Evolutionary conservation across 2,888 invertebrate species (phyloP), one percentile per base, ranked within the genome.

Genomic region (Eilema sororculum): DNA sequence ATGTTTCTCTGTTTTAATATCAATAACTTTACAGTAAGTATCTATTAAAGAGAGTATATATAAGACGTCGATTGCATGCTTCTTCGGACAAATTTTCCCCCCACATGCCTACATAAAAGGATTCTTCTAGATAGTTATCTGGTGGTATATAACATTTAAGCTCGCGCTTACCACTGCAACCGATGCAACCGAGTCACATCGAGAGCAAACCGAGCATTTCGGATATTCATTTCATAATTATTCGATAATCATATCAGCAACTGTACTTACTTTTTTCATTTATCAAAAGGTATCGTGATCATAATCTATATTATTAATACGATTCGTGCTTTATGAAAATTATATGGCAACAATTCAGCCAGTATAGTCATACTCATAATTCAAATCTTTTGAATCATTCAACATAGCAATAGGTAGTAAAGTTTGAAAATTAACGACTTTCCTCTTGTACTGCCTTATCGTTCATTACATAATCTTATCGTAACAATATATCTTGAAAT

Each of bases 1-100:
- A 80, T 80, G 78, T 69, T 70, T 79, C 85, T 82, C 88, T 90
- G 89, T 90, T 89, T 84, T 81, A 62, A 61, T 37, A 61, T 61
- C 13, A 8, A 37, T 37, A 24, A 13, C 8, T 22, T 62, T 22
- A 37, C 6, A 37, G 16, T 3, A 4, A 37, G 37, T 13, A 16
- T 16, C n/a, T n/a, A n/a, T n/a, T n/a, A n/a, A n/a, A n/a, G n/a
- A n/a, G n/a, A n/a, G n/a, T n/a, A n/a, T n/a, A n/a, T 12, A 12
- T 0, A 37, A 41, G 41, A 41, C 0, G 41, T 13, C 41, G 16
- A 16, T 16, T 13, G 16, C 16, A 16, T 41, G 4, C 41, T 41
- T 41, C 41, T 41, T 16, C 16, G 13, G 16, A 16, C 41, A 16
- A 41, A 3, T 0, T 16, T 41, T 41, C 16, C 16, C 3, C 13